Conservation (phyloP, 2,113 vertebrate genomes). For the Motacilla tschutschensis region DNA sequence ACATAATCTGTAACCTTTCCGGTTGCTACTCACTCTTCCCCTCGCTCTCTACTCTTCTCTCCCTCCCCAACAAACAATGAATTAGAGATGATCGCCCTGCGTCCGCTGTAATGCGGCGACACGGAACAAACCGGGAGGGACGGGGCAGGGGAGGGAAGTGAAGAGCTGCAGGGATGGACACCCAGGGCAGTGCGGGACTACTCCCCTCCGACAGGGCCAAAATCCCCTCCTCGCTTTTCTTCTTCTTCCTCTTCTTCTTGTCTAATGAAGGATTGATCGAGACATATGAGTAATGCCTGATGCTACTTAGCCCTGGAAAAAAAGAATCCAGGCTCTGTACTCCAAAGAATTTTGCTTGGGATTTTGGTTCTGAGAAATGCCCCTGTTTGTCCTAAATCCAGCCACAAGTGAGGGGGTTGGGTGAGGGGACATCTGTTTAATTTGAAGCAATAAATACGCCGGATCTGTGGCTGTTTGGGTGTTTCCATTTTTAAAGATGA, state of each 20-base stretch:
- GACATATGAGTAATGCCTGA: neutral
- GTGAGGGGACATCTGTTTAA: constrained; percentile 67
- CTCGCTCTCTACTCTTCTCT: neutral
- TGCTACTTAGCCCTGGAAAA: neutral
- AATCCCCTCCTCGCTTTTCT: neutral
- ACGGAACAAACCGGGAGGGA: neutral
- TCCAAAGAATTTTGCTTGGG: constrained; percentile 24
- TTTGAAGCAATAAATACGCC: constrained; percentile 61
- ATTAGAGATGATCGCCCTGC: neutral
- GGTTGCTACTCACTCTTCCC: neutral
- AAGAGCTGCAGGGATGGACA: neutral
- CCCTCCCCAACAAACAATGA: constrained; percentile 13
- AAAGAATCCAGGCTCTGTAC: constrained; percentile 5
- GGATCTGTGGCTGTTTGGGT: constrained; percentile 38
- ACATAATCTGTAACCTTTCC: neutral
- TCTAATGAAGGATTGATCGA: neutral
- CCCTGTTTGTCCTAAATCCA: constrained; percentile 10
- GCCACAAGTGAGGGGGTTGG: neutral
- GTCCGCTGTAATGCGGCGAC: neutral
- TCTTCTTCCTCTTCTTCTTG: neutral
- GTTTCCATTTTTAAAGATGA: constrained; percentile 57
- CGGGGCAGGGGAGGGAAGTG: neutral
- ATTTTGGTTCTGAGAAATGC: constrained; percentile 50
- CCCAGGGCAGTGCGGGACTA: neutral
- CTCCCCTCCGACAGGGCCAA: neutral